phyloP scores from a whole-genome alignment of 2,888 invertebrate species.

The Morpho helenor region DNA sequence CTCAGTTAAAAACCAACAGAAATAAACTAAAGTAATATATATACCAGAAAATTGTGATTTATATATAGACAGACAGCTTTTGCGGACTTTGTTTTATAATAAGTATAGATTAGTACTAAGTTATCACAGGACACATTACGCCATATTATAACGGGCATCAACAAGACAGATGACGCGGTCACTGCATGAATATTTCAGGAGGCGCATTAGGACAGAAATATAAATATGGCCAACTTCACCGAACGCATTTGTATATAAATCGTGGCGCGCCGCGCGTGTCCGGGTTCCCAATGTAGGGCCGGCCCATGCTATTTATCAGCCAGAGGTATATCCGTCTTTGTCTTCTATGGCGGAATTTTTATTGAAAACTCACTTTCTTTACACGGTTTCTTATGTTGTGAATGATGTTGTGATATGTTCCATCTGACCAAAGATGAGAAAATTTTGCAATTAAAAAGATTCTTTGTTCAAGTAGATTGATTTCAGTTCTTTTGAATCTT shows the following conservation, averaged over 20 bases:
- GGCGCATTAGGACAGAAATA: slow-evolving; percentile 73
- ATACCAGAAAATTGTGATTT: too few relatives aligned
- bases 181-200: slow-evolving; percentile 74
- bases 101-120: slow-evolving; percentile 12
- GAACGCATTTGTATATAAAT: slow-evolving; percentile 74
- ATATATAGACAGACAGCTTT: too few relatives aligned
- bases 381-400: neutral
- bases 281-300: slow-evolving; percentile 51
- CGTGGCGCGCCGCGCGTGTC: slow-evolving; percentile 61
- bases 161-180: slow-evolving; percentile 67
- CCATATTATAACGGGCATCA: slow-evolving; percentile 60
- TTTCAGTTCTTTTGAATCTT: too few relatives aligned
- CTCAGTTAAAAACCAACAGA: too few relatives aligned
- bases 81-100: too few relatives aligned
- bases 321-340: slow-evolving; percentile 56
- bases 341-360: slow-evolving; percentile 48
- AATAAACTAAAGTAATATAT: too few relatives aligned
- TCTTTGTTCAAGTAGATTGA: too few relatives aligned
- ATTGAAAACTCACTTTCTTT: slow-evolving; percentile 42
- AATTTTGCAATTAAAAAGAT: too few relatives aligned
- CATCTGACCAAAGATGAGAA: too few relatives aligned
- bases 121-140: slow-evolving; percentile 41
- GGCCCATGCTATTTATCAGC: slow-evolving; percentile 58
- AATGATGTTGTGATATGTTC: too few relatives aligned
- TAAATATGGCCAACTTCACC: slow-evolving; percentile 69